A percentile compares a stretch with the other conserved stretches of the same genome.
Conservation (phyloP, 2,113 vertebrate species). For the Macrotis lagotis region DNA sequence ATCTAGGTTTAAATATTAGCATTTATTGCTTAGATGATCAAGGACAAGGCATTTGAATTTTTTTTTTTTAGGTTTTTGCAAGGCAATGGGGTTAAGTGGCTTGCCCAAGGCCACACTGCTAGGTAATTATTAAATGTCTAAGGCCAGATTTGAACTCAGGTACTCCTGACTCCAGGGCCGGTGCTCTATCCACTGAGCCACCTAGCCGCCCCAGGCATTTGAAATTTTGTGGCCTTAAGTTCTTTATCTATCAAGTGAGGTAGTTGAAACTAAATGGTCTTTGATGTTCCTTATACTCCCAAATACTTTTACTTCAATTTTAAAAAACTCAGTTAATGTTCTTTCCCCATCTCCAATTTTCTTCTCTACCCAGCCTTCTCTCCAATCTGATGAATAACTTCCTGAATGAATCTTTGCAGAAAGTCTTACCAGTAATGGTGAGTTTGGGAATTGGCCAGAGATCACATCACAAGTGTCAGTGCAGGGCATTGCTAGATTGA, state of each 20-base stretch:
- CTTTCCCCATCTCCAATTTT: neutral
- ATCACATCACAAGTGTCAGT: neutral
- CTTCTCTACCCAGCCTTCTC: constrained; percentile 59
- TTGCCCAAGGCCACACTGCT: too few relatives aligned
- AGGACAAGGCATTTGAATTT: neutral
- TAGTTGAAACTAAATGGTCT: neutral
- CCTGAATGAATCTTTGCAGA: constrained; percentile 52
- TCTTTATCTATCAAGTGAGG: neutral
- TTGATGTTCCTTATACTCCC: neutral
- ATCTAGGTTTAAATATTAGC: neutral
- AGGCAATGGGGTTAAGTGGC: too few relatives aligned
- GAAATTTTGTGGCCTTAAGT: neutral
- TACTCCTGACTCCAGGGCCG: too few relatives aligned
- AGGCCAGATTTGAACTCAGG: too few relatives aligned
- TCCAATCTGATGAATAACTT: neutral
- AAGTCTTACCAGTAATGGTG: constrained; percentile 55
- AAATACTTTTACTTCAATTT: neutral
- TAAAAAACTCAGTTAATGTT: neutral
- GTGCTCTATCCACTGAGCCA: too few relatives aligned
- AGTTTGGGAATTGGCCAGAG: constrained; percentile 44
- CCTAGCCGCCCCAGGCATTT: too few relatives aligned
- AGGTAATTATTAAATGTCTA: too few relatives aligned
- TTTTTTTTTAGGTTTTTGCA: too few relatives aligned
- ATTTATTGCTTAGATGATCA: neutral
- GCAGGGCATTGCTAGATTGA: neutral